Conservation (phyloP, 2,888 invertebrate species). For the Ferdinandea cuprea region DNA sequence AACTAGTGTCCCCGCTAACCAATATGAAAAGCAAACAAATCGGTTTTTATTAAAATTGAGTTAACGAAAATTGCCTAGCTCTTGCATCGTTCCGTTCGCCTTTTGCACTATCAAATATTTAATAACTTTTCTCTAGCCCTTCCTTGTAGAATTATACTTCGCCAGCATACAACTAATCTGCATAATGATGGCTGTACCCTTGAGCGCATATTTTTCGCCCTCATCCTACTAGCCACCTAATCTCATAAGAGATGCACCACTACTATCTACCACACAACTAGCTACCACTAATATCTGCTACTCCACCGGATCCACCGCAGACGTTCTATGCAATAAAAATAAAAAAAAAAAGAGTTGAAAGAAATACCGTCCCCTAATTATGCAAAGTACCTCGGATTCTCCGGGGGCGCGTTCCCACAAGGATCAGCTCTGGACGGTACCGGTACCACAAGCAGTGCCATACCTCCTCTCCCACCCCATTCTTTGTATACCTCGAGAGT, state of each 20-base stretch:
- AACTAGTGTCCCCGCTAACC: no score
- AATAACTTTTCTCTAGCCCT: slow-evolving; percentile 1
- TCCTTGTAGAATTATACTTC: slow-evolving; percentile 36
- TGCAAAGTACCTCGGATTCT: slow-evolving; percentile 68
- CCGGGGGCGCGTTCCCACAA: slow-evolving; percentile 44
- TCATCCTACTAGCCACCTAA: slow-evolving; percentile 56
- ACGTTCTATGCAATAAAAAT: slow-evolving; percentile 11
- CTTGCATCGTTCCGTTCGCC: slow-evolving; percentile 17
- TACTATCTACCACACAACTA: slow-evolving; percentile 20
- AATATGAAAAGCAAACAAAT: slow-evolving; percentile 18
- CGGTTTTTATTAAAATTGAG: slow-evolving; percentile 24
- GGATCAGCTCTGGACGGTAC: slow-evolving; percentile 39
- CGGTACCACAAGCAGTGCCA: no score
- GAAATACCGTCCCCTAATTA: slow-evolving; percentile 68
- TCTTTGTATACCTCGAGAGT: slow-evolving; percentile 17
- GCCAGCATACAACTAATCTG: slow-evolving; percentile 67
- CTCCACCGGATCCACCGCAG: slow-evolving; percentile 21
- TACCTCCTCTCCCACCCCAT: background rate
- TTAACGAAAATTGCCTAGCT: slow-evolving; percentile 5
- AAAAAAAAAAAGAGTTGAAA: slow-evolving; percentile 47
- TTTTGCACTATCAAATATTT: slow-evolving; percentile 39
- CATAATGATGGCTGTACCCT: slow-evolving; percentile 59
- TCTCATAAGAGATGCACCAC: slow-evolving; percentile 61
- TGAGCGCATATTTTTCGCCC: slow-evolving; percentile 22
- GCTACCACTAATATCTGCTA: slow-evolving; percentile 36